phyloP scores from a whole-genome alignment of 2,888 invertebrate genomes.

The Diloba caeruleocephala region DNA sequence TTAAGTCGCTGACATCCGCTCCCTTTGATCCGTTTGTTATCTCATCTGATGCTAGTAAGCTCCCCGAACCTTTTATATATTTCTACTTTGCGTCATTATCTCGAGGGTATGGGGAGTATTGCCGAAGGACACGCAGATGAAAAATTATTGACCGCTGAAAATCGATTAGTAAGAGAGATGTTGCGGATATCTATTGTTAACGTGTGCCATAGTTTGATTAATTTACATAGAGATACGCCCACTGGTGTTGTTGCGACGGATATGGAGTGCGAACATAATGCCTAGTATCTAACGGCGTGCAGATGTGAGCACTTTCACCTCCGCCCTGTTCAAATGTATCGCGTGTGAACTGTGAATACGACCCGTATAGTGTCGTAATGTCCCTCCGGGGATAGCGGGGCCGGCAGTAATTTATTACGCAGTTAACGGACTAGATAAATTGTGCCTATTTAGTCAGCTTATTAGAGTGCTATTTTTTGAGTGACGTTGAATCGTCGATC shows the following conservation, averaged over 20 bases:
- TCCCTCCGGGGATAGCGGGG: conserved; percentile 58
- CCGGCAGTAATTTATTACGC: conserved; percentile 57
- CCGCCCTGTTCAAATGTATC: conserved; percentile 69
- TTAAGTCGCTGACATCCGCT: conserved; percentile 39
- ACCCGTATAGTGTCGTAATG: conserved; percentile 66
- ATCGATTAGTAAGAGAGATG: conserved; percentile 31
- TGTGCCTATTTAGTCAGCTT: conserved; percentile 51
- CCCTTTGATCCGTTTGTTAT: conserved; percentile 59
- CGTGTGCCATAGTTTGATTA: conserved; percentile 44
- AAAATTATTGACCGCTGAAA: conserved; percentile 36
- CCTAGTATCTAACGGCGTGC: conserved; percentile 59
- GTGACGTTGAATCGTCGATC: conserved; percentile 32
- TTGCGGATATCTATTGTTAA: conserved; percentile 34
- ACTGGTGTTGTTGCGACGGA: conserved; percentile 59
- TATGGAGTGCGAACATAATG: conserved; percentile 63
- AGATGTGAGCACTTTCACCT: conserved; percentile 83
- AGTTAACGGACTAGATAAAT: conserved; percentile 54
- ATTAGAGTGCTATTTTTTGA: conserved; percentile 40
- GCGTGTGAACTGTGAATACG: conserved; percentile 66
- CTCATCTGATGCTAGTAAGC: conserved; percentile 62
- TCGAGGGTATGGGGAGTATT: conserved; percentile 38
- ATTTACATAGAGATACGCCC: conserved; percentile 65
- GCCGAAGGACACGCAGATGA: conserved; percentile 32
- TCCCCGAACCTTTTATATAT: conserved; percentile 56
- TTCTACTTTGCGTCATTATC: conserved; percentile 50